Base-by-base conservation (phyloP, 2,113 vertebrate genomes). In the Xenopus borealis region DNA sequence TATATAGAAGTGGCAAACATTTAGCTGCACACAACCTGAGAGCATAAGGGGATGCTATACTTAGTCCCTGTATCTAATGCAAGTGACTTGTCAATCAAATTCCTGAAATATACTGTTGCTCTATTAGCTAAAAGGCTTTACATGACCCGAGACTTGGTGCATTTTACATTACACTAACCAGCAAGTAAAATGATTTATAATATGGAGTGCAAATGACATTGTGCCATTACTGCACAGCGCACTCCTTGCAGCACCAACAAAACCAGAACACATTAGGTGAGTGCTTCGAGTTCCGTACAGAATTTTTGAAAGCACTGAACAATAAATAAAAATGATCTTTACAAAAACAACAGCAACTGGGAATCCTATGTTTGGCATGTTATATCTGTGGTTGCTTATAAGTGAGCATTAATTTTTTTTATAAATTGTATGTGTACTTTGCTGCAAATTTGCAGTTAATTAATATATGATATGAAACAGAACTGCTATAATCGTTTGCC, bases 121-220 rank as follows among this genome's bases (percentile, higher is more conserved):
- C 62, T 63, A 63, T 63, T 63, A 63, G 62, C 62, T 63, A 63
- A 63, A 50, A 63, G 33, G 62, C 23, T 63, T 63, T 33, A 27
- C 30, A 63, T 33, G 62, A 63, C 62, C 20, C 6, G 12, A 33
- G 62, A 33, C 62, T 63, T 13, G 23, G 62, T 40, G 27, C 62
- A 33, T 40, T 63, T 30, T 63, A 27, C 14, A 63, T 63, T 30
- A 63, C 62, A 40, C 12, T 33, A 33, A 33, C 27, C 12, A 33
- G 20, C 53, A 55, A n/a, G 53, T 55, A 55, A 55, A 50, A 55
- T n/a, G 14, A 55, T 55, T 55, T 55, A 55, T 55, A n/a, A 55
- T 18, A 55, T 4, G 17, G 53, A 55, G 16, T 2, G 3, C 53
- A 55, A 55, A 17, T 16, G 47, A 50, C 47, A 50, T 12, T 13